These are phyloP conservation scores for Drosophila pruinosa DNA, from an alignment of 1,140 invertebrate species.

Conservation along the genomic window DNA sequence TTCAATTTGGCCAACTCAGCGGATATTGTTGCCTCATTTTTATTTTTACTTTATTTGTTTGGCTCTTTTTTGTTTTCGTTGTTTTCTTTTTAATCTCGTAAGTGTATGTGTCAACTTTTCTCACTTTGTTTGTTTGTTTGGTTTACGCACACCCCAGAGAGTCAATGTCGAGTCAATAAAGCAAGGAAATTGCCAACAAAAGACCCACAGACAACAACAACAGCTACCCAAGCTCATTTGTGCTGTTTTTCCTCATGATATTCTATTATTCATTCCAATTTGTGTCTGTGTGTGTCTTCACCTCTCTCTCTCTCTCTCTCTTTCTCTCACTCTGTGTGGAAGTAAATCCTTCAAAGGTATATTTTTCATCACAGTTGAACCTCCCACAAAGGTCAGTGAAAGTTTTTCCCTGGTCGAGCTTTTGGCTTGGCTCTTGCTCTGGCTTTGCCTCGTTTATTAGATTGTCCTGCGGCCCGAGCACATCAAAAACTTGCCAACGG, in stretches of 20 bases:
- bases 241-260: slow-evolving; percentile 70
- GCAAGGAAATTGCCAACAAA: slow-evolving; percentile 60
- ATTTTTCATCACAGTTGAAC: slow-evolving; percentile 64
- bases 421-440: slow-evolving; percentile 15
- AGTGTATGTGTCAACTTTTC: slow-evolving; percentile 79
- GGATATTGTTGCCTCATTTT: slow-evolving; percentile 22
- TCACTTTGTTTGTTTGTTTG: slow-evolving; percentile 50
- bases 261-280: slow-evolving; percentile 78
- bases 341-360: slow-evolving; percentile 62
- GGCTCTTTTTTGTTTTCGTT: neutral
- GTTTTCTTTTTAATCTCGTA: slow-evolving; percentile 68
- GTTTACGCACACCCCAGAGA: slow-evolving; percentile 65
- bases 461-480: slow-evolving; percentile 57
- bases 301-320: neutral
- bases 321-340: neutral
- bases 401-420: slow-evolving; percentile 52
- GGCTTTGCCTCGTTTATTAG: slow-evolving; percentile 67
- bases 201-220: slow-evolving; percentile 37
- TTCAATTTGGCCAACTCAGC: slow-evolving; percentile 53
- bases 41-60: neutral
- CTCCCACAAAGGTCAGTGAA: slow-evolving; percentile 61
- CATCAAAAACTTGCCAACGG: slow-evolving; percentile 75
- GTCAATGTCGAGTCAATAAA: slow-evolving; percentile 52
- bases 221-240: slow-evolving; percentile 59
- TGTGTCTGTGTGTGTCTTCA: slow-evolving; percentile 14